Base-by-base conservation (phyloP, 2,888 invertebrate genomes). In the Halictus quadricinctus region DNA sequence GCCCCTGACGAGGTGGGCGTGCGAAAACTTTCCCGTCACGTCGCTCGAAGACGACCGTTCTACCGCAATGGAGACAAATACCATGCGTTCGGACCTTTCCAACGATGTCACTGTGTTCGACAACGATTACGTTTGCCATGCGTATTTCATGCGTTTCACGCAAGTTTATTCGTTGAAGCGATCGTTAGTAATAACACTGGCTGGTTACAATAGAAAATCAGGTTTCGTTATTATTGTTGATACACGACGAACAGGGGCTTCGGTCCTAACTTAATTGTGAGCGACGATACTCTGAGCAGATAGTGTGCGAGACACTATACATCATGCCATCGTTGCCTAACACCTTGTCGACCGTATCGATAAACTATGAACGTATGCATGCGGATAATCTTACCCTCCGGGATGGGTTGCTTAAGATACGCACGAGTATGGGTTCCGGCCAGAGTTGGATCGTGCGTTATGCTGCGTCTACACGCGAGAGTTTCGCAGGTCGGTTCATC, bases 361-460 rank as follows among this genome's bases (percentile, higher is more conserved):
- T 89, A 88, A 89, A 88, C 81, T 82, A 85, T 84, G 77, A 76
- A 72, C 72, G 74, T 36, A 72, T 88, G 81, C 77, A 46, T 46
- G 79, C 80, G 88, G 84, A 88, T 85, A 77, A 87, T 69, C 88
- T 83, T 84, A 79, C 76, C 74, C 81, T 70, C 46, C 13, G 78
- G 84, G 74, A 69, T 73, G 15, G n/a, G 54, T 74, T 81, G 88
- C 83, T 87, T 80, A 84, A 89, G 89, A 84, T 88, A 84, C 81
- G 83, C 82, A 64, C 64, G 60, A 72, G 84, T 76, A 87, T 79
- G 75, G 74, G 70, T 54, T 78, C 73, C 81, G 81, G 88, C 88
- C 84, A 79, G 83, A 73, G 74, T 43, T 60, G 43, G 80, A 64
- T 25, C 54, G 88, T 83, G 81, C 77, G 87, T 85, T 69, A 69